Percentiles rank a stretch among this genome's conserved stretches.
Evolutionary conservation across 2,113 vertebrate genomes (phyloP).

Genomic region (Nibea coibor): DNA sequence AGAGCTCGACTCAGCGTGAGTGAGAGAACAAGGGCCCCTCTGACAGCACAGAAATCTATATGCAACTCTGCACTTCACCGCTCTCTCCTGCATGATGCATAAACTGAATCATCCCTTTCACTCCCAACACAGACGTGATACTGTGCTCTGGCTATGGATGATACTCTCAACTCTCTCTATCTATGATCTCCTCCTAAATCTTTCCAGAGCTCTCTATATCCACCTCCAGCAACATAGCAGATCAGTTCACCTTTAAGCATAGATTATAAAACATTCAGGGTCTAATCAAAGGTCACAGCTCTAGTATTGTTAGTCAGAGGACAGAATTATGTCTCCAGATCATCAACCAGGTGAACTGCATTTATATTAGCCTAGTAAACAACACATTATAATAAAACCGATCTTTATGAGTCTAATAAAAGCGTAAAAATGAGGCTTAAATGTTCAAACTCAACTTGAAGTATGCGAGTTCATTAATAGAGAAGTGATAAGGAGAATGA

Average conservation of each 20-base stretch:
- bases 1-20: slow-evolving; percentile 50
- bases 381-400: not conserved
- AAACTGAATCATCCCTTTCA: slow-evolving; percentile 81
- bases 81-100: slow-evolving; percentile 75
- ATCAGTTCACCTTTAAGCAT: not conserved
- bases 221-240: slow-evolving; percentile 30
- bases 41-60: slow-evolving; percentile 77
- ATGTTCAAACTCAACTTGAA: not conserved
- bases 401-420: not conserved
- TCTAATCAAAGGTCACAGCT: slow-evolving; percentile 11
- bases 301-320: slow-evolving; percentile 15
- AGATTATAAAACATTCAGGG: not conserved
- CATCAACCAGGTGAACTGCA: not conserved
- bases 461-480: no score
- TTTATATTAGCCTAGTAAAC: not conserved
- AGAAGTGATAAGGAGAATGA: no score
- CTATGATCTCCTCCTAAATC: slow-evolving; percentile 60
- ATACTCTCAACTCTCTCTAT: slow-evolving; percentile 52
- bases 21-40: slow-evolving; percentile 73
- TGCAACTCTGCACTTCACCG: slow-evolving; percentile 76
- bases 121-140: slow-evolving; percentile 70
- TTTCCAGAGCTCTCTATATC: slow-evolving; percentile 1
- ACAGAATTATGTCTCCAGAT: not conserved
- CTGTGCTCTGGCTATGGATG: slow-evolving; percentile 65
- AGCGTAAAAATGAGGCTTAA: not conserved